phyloP scores from a whole-genome alignment of 2,888 invertebrate genomes.

The Drosophila mettleri region DNA sequence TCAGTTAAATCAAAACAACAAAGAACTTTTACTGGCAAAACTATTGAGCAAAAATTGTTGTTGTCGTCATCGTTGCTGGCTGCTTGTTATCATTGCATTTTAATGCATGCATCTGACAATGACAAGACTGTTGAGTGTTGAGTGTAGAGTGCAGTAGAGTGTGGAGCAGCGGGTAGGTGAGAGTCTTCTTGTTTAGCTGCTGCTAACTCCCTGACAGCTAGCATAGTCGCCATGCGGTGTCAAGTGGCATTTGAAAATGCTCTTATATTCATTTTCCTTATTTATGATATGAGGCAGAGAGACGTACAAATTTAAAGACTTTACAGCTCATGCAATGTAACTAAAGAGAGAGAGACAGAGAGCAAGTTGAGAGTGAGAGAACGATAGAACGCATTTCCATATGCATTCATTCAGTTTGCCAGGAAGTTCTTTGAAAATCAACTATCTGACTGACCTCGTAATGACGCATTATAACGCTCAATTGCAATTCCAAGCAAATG shows the following conservation, averaged over 20 bases:
- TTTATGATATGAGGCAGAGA: conserved; percentile 52
- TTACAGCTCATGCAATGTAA: conserved; percentile 29
- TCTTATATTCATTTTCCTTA: conserved; percentile 72
- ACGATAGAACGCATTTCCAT: conserved; percentile 2
- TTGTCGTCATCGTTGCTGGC: conserved; percentile 25
- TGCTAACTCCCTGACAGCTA: conserved; percentile 43
- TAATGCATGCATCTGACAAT: conserved; percentile 77
- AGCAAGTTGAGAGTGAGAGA: neutral
- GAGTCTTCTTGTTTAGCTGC: conserved; percentile 10
- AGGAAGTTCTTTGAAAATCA: conserved; percentile 9
- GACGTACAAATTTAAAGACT: conserved; percentile 36
- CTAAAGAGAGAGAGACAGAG: too few relatives aligned
- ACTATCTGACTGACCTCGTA: conserved; percentile 13
- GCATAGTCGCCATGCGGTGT: conserved; percentile 70
- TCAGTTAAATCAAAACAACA: conserved; percentile 66
- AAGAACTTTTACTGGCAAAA: conserved; percentile 68
- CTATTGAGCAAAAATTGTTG: conserved; percentile 58
- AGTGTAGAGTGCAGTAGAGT: conserved; percentile 2
- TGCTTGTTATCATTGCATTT: conserved; percentile 78
- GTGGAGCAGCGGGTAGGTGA: conserved; percentile 8
- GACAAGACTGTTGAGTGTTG: conserved; percentile 23
- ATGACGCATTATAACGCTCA: conserved; percentile 23
- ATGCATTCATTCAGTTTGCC: conserved; percentile 19
- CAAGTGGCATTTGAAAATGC: conserved; percentile 80
- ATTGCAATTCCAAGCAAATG: conserved; percentile 17